Evolutionary conservation across 2,797 vertebrate genomes (phyloP), one percentile per base, ranked within the genome.

Genomic region (Muscicapa striata): DNA sequence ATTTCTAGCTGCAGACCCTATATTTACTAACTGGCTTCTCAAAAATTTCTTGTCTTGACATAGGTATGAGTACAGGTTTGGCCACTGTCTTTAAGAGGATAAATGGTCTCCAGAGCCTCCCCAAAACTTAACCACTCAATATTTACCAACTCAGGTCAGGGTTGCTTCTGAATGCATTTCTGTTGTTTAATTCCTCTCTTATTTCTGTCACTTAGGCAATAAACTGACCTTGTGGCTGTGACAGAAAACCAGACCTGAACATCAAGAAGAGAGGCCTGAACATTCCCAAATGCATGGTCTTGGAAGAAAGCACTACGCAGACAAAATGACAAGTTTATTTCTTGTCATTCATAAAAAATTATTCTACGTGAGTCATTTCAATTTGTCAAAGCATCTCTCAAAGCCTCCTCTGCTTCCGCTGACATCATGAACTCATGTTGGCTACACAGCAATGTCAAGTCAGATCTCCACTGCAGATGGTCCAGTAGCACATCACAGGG

Each of bases 311-410:
- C 4, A 30, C 29, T 20, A 45, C 0, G 0, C 27, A 63, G 49
- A 63, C 13, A 87, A 78, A 88, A 84, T 52, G 49, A 6, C 45
- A 89, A 55, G 15, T 68, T 90, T 75, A 57, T 72, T 84, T 26
- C 41, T 32, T 75, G 29, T 68, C 58, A 81, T 49, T 63, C 52
- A 80, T 73, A 83, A 87, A 32, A 61, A 73, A 38, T 5, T 32
- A 48, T 75, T 55, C 34, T 36, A 21, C 0, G 0, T 26, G 26
- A 89, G 82, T 84, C 20, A 59, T 63, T 94, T 54, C 52, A 87
- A 49, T 82, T 93, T 93, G 41, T 86, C 69, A 66, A 85, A 84
- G 16, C 55, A 77, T 73, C 59, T 88, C 59, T 78, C 62, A 89
- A 80, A 78, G 24, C 30, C 14, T 32, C 21, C 19, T 75, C 32